Base-by-base conservation (phyloP, 2,797 vertebrate genomes). In the Notolabrus celidotus region DNA sequence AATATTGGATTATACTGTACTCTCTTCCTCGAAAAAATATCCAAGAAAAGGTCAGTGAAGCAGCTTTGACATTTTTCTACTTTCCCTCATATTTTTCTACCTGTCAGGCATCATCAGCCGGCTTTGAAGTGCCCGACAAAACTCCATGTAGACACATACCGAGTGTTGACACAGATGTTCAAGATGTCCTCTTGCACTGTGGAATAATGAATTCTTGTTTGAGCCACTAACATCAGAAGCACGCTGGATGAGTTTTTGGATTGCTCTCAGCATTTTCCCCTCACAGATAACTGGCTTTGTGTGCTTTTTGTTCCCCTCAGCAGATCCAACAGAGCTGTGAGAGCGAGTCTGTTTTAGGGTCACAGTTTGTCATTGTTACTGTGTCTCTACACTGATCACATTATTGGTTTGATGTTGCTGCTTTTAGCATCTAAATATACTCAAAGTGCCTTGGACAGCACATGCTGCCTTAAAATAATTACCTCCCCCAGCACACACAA, bases 91-190 rank as follows among this genome's bases (percentile, higher is more conserved):
- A 68, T 72, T 79, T 72, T 87, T 55, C 65, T 65, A 71, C 73
- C 74, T 82, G 80, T 71, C 73, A 79, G 71, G 56, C 64, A 61
- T 67, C 55, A 43, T 62, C 45, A 63, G 59, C 12, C 42, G 17
- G 57, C 75, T 77, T 82, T 79, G 68, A 88, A 80, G 71, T 54
- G 27, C 52, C 62, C 2, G 34, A 82, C 58, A 53, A 56, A 85
- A 49, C 56, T 65, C 41, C 31, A 20, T 61, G 65, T 46, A 75
- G 72, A 83, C 70, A 45, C 67, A 55, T 17, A 71, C 34, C 47
- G 68, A 67, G 58, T 90, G 89, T 90, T 86, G 88, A 90, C 82
- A 89, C 83, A 89, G 84, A 89, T 89, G 83, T 80, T 89, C 61
- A 77, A 81, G 71, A 78, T 83, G 85, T 84, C 83, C 65, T 86